Conservation (phyloP, 2,113 vertebrate genomes). For the Chlorodrepanis virens region DNA sequence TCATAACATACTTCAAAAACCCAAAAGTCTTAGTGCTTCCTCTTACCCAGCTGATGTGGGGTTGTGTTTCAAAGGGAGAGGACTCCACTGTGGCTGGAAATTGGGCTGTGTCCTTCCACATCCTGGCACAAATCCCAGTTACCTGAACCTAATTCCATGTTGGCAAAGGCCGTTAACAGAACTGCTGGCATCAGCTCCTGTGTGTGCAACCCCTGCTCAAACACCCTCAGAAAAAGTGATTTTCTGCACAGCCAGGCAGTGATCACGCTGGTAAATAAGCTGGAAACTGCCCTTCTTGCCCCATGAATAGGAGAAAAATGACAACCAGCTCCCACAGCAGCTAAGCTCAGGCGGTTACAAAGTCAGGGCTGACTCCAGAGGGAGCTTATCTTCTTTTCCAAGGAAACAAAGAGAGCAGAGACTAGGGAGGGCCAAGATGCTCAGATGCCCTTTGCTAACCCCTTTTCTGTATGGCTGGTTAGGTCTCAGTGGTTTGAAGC, state of each 20-base stretch:
- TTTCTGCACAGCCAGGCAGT: not conserved
- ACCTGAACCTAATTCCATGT: fast-evolving
- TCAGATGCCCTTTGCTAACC: not conserved
- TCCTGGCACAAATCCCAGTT: not conserved
- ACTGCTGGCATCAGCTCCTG: fast-evolving
- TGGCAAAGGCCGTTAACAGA: not conserved
- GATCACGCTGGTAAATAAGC: fast-evolving
- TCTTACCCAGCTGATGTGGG: not conserved
- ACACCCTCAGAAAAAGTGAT: not conserved
- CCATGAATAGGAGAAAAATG: not conserved
- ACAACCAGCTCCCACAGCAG: not conserved
- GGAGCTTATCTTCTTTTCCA: not conserved
- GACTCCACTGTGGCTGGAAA: not conserved
- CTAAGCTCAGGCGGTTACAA: not conserved
- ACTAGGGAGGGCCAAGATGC: not conserved
- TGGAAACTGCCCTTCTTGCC: not conserved
- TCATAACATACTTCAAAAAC: not conserved
- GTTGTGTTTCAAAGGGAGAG: not conserved
- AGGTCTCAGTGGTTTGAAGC: not conserved
- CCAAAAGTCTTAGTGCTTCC: not conserved
- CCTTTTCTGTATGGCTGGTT: not conserved
- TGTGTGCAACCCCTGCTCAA: not conserved
- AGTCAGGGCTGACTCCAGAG: fast-evolving
- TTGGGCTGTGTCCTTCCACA: not conserved
- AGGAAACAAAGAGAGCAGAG: not conserved